phyloP scores from a whole-genome alignment of 2,113 vertebrate species.

The Serinus canaria region DNA sequence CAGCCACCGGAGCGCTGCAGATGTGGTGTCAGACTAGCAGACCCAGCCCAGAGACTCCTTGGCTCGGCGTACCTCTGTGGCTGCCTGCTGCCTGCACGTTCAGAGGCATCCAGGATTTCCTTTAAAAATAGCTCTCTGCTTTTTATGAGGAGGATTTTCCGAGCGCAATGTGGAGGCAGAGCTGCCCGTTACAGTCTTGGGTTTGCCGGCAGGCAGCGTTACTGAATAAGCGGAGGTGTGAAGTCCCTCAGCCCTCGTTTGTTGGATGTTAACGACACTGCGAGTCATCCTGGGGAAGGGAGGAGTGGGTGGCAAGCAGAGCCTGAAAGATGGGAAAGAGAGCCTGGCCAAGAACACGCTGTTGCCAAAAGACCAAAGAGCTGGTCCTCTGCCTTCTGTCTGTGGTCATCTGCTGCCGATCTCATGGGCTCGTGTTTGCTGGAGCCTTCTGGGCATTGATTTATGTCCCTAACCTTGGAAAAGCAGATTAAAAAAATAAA shows the following conservation, averaged over 20 bases:
- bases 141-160: conserved; percentile 22
- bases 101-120: conserved; percentile 35
- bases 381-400: conserved; percentile 32
- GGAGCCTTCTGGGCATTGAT: not conserved
- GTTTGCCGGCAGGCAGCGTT: not conserved
- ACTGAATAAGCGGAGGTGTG: not conserved
- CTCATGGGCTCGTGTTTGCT: not conserved
- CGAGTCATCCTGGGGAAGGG: not conserved
- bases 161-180: not conserved
- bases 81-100: not conserved
- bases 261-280: not conserved
- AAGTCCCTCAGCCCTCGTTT: not conserved
- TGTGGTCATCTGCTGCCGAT: not conserved
- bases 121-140: conserved; percentile 13
- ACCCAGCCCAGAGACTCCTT: not conserved
- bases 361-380: not conserved
- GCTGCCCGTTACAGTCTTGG: not conserved
- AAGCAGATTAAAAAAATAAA: not conserved
- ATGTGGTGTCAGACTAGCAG: not conserved
- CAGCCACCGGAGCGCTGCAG: not conserved
- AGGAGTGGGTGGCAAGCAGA: not conserved
- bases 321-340: not conserved
- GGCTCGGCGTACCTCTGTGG: not conserved
- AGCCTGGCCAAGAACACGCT: not conserved
- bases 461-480: not conserved